Evolutionary conservation across 2,113 vertebrate genomes (phyloP).

Genomic region (Scartelaos histophorus): DNA sequence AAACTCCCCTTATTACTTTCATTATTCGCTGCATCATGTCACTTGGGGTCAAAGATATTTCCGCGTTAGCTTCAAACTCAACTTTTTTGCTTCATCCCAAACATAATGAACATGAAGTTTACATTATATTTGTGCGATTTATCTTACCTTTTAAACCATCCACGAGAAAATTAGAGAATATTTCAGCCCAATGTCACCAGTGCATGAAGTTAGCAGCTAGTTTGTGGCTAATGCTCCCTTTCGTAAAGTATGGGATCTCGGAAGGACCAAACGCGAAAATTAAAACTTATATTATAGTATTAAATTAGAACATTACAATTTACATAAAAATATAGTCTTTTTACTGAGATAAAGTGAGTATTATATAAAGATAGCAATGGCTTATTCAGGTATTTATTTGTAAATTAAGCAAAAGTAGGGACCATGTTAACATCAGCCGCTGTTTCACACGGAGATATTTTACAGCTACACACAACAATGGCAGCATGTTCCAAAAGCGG

Average conservation of each 20-base stretch:
- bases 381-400: background rate
- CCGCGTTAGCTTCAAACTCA: background rate
- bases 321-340: background rate
- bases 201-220: background rate
- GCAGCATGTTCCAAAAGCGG: slow-evolving; percentile 4
- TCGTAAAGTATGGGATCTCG: slow-evolving; percentile 37
- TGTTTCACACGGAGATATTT: slow-evolving; percentile 51
- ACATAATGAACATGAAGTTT: background rate
- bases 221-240: slow-evolving; percentile 23
- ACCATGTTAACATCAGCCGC: background rate
- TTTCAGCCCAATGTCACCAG: slow-evolving; percentile 51
- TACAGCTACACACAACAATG: slow-evolving; percentile 46
- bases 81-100: no score
- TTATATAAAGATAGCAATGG: background rate
- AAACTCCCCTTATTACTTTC: background rate
- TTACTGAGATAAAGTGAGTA: background rate
- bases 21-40: background rate
- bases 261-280: background rate
- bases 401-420: background rate
- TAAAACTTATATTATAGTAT: background rate
- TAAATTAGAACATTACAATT: background rate
- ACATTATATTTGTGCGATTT: background rate
- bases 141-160: slow-evolving; percentile 42
- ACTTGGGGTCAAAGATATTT: slow-evolving; percentile 5
- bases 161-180: background rate